Percentiles rank a stretch among this genome's conserved stretches.
These are phyloP conservation scores for Catajapyx aquilonaris DNA, from an alignment of 1,140 invertebrate genomes.

Conservation along the genomic window DNA sequence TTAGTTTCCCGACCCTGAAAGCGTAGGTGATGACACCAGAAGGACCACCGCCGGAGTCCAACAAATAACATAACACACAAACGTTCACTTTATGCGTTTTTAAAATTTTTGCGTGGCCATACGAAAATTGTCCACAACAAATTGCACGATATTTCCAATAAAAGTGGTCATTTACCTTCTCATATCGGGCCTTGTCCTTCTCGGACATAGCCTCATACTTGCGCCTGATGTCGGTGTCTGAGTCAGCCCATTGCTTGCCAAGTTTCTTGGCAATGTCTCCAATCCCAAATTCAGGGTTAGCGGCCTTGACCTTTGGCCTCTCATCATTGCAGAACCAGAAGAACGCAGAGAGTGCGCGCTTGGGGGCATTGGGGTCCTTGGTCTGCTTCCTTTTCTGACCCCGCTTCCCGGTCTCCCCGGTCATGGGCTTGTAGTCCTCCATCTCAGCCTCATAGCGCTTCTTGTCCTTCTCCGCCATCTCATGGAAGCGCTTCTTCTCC, in stretches of 20 bases:
- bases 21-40: too few relatives aligned
- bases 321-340: constrained; percentile 99
- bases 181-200: constrained; percentile 87
- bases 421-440: constrained; percentile 80
- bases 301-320: constrained; percentile 73
- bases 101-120: too few relatives aligned
- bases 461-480: constrained; percentile 97
- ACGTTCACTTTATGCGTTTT: too few relatives aligned
- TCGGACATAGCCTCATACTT: constrained; percentile 85
- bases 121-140: too few relatives aligned
- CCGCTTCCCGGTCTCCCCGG: constrained; percentile 38
- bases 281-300: constrained; percentile 83
- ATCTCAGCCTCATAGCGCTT: constrained; percentile 89
- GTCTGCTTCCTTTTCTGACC: constrained; percentile 40
- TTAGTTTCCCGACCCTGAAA: too few relatives aligned
- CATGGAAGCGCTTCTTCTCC: constrained; percentile 96
- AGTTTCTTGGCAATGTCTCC: constrained; percentile 97
- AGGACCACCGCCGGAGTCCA: too few relatives aligned
- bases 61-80: too few relatives aligned
- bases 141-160: too few relatives aligned
- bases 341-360: constrained; percentile 95
- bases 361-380: constrained; percentile 98
- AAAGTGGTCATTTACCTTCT: too few relatives aligned
- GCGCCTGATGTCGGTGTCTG: constrained; percentile 53
- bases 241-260: constrained; percentile 82